phyloP scores from a whole-genome alignment of 2,797 vertebrate species.

The Zenarchopterus dispar region DNA sequence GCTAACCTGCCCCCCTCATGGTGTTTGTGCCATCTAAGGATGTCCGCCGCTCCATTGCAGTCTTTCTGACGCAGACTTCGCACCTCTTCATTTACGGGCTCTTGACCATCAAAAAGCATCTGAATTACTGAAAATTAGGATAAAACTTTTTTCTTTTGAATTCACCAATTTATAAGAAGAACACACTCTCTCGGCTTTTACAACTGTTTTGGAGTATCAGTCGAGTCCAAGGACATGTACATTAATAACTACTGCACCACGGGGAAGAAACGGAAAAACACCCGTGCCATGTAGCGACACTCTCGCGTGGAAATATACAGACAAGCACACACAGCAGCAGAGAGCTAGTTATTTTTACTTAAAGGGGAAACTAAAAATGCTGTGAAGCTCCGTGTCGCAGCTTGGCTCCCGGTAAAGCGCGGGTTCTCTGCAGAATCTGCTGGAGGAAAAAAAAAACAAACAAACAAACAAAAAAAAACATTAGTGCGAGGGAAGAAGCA shows the following conservation, averaged over 20 bases:
- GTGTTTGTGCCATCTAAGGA: slow-evolving; percentile 58
- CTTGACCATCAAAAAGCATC: slow-evolving; percentile 9
- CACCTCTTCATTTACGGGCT: slow-evolving; percentile 21
- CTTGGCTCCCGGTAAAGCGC: slow-evolving; percentile 54
- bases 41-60: slow-evolving; percentile 51
- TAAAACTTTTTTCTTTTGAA: slow-evolving; percentile 33
- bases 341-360: slow-evolving; percentile 62
- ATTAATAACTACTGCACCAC: slow-evolving; percentile 37
- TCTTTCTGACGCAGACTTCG: slow-evolving; percentile 45
- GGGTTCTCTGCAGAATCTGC: slow-evolving; percentile 51
- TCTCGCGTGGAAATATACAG: slow-evolving; percentile 48
- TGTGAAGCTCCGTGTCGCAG: slow-evolving; percentile 57
- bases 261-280: slow-evolving; percentile 12
- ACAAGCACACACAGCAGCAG: slow-evolving; percentile 42
- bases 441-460: slow-evolving; percentile 8
- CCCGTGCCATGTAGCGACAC: slow-evolving; percentile 45
- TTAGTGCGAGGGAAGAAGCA: slow-evolving; percentile 43
- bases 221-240: slow-evolving; percentile 38
- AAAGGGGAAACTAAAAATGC: slow-evolving; percentile 58
- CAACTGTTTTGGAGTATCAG: slow-evolving; percentile 10
- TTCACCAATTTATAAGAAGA: slow-evolving; percentile 7
- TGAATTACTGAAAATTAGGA: slow-evolving; percentile 3
- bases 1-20: slow-evolving; percentile 34
- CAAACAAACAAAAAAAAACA: no score
- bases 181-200: slow-evolving; percentile 15